Base-by-base conservation (phyloP, 2,888 invertebrate genomes). In the Hydrotaea cyrtoneurina region DNA sequence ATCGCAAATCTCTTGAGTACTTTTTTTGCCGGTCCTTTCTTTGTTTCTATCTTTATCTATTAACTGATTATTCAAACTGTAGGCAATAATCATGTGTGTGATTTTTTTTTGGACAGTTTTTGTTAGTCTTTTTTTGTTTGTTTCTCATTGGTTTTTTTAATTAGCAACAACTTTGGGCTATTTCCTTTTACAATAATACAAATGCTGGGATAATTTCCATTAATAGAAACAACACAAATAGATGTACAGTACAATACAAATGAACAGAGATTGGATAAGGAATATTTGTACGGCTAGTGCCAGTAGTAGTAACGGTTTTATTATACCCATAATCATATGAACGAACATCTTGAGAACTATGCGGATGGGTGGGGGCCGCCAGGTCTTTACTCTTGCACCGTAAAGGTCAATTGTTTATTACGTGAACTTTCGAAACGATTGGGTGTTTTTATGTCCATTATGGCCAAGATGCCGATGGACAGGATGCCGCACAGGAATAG, bases 361-460 rank as follows among this genome's bases (percentile, higher is more conserved):
- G 13, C n/a, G 21, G 13, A 31, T 57, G 21, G n/a, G n/a, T n/a
- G n/a, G 4, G 43, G 46, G 13, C 23, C 23, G 13, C 31, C n/a
- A 26, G 31, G 2, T 7, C 74, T 74, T 93, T 95, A 97, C 90
- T 97, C 97, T 87, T 93, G 93, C 72, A 95, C 95, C 69, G 95
- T 96, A 88, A 98, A 95, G 19, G 96, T 96, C 74, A 99, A 95
- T 86, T 97, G 96, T 93, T 98, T 99, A 90, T 97, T 97, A 90
- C 98, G 97, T 78, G 97, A 97, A 93, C 97, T 99, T 93, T 99
- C 99, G 92, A 99, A 99, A 89, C 97, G 95, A 92, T 99, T 99
- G 95, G 98, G 98, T 36, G 98, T 97, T 91, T 96, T 97, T 89
- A 99, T 98, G 91, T 97, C 97, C 93, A 97, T 94, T 87, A 99